Base-by-base conservation (phyloP, 2,797 vertebrate species). In the Yasuhikotakia modesta region DNA sequence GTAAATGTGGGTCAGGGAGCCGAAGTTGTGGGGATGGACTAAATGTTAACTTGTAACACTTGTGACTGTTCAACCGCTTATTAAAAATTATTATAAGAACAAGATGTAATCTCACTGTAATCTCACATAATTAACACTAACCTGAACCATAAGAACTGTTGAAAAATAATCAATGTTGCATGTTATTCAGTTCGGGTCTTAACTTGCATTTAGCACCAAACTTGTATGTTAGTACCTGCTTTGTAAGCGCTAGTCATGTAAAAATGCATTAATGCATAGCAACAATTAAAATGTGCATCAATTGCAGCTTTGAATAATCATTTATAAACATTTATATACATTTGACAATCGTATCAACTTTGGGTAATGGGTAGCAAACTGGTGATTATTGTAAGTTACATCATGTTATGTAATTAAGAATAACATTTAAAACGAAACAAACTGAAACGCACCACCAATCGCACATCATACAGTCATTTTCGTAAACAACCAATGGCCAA, bases 61-160 rank as follows among this genome's bases (percentile, higher is more conserved):
- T 69, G 8, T 61, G n/a, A 30, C 45, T 32, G 43, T 30, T 30
- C 27, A 27, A 50, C 5, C 3, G 2, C 30, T 60, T 22, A 57
- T 60, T 22, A 60, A 60, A 76, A 8, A 69, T 48, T 69, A 24
- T 58, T 48, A 52, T 19, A 48, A 30, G 32, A 58, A 32, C 72
- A 75, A 43, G 35, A n/a, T n/a, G n/a, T n/a, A 39, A 67, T 30
- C 30, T 10, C 16, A 50, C 43, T 68, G 12, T 1, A 43, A 57
- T 76, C 24, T 32, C 74, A 68, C 13, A 69, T 61, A 69, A 61
- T 69, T 77, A 61, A 61, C 66, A 77, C 21, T 52, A 35, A 50
- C 39, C n/a, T 30, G 19, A 19, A 45, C 43, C n/a, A 60, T 48
- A 16, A 12, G 21, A 30, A 48, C 45, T 32, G 5, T 32, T 32